Percentiles rank a stretch among this genome's conserved stretches.
These are phyloP conservation scores for Brachirus orientalis DNA, from an alignment of 2,113 vertebrate genomes.

Conservation along the genomic window DNA sequence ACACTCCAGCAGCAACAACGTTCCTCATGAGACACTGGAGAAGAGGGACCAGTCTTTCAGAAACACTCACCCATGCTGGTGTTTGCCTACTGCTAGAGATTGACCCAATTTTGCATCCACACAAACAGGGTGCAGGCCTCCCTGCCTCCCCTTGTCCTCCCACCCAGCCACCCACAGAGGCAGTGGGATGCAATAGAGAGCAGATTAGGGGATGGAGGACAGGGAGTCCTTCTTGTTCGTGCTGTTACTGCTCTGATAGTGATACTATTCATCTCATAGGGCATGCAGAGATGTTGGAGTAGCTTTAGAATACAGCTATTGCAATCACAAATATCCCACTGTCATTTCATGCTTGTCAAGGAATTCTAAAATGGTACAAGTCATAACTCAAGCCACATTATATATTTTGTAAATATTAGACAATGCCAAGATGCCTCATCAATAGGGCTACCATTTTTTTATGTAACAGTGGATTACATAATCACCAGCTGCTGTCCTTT, in stretches of 20 bases:
- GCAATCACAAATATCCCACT: background rate
- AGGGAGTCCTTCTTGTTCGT: conserved; percentile 7
- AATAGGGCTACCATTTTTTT: conserved; percentile 53
- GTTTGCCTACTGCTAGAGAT: conserved; percentile 41
- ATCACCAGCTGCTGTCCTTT: conserved; percentile 47
- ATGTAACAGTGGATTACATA: conserved; percentile 69
- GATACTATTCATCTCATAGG: background rate
- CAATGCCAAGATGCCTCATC: conserved; percentile 20
- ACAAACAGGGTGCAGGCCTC: conserved; percentile 32
- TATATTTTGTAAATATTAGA: conserved; percentile 18
- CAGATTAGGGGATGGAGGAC: conserved; percentile 3
- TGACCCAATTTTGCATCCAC: conserved; percentile 68
- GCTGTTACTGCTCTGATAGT: conserved; percentile 14
- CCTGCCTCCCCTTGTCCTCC: background rate
- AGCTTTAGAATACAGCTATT: conserved; percentile 1
- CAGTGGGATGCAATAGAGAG: conserved; percentile 16
- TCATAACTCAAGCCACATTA: too few species aligned
- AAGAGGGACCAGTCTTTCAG: conserved; percentile 41
- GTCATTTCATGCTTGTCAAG: too few species aligned
- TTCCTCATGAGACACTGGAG: conserved; percentile 10
- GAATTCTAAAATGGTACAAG: too few species aligned
- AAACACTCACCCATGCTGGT: conserved; percentile 49
- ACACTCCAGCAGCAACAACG: conserved; percentile 14
- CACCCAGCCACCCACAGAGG: conserved; percentile 1
- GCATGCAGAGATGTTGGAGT: background rate